Conservation (phyloP, 2,888 invertebrate species). For the Dione juno region DNA sequence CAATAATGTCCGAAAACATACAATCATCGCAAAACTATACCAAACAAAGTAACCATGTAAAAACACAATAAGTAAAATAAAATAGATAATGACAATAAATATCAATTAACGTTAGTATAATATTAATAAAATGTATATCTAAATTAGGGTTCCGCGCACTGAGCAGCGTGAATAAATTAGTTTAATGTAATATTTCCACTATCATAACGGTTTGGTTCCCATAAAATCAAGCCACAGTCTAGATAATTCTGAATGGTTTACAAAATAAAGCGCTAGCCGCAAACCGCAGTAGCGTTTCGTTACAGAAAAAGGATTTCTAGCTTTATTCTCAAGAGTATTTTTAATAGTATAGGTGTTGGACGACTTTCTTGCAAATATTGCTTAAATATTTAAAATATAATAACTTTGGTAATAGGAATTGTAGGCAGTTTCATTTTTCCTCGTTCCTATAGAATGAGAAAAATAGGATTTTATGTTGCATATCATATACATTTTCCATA, state of each 20-base stretch:
- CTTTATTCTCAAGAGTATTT: not conserved
- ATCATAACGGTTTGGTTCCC: constrained; percentile 32
- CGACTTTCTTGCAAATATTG: not conserved
- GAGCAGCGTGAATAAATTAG: constrained; percentile 16
- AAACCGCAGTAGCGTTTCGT: constrained; percentile 26
- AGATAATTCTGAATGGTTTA: constrained; percentile 23
- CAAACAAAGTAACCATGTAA: too few relatives aligned
- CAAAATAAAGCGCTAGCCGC: constrained; percentile 27
- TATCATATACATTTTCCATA: too few relatives aligned
- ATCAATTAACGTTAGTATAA: not conserved
- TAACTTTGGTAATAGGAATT: too few relatives aligned
- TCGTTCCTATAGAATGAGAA: too few relatives aligned
- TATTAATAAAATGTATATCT: not conserved
- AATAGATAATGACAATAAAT: constrained; percentile 5
- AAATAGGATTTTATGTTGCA: too few relatives aligned
- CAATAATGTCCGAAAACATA: too few relatives aligned
- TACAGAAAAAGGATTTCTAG: constrained; percentile 24
- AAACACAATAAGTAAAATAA: too few relatives aligned
- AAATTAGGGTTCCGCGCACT: constrained; percentile 9
- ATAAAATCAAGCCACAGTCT: constrained; percentile 34
- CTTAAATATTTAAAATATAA: too few relatives aligned
- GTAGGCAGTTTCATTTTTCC: too few relatives aligned
- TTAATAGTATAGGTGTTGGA: constrained; percentile 5
- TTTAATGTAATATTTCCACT: constrained; percentile 25
- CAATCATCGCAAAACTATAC: too few relatives aligned